These are phyloP conservation scores for Amazona guildingii DNA, from an alignment of 2,113 vertebrate genomes.

Conservation along the genomic window DNA sequence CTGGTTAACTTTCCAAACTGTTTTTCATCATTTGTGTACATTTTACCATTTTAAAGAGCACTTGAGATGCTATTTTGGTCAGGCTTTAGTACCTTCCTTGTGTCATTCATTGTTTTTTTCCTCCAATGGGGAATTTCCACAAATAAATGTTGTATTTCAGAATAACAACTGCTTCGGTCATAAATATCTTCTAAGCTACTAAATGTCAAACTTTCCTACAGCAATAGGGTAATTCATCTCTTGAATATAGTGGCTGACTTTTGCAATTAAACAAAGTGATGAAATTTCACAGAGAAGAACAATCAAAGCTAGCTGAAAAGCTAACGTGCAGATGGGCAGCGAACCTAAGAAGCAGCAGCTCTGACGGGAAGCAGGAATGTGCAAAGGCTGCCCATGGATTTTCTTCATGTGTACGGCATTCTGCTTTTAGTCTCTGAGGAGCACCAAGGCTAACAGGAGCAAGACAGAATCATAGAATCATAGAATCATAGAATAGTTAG, in stretches of 20 bases:
- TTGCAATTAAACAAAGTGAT: constrained; percentile 29
- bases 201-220: not conserved
- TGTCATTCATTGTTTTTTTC: not conserved
- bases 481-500: no score
- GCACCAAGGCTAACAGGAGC: not conserved
- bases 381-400: not conserved
- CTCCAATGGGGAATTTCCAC: not conserved
- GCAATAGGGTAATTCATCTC: not conserved
- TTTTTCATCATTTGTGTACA: constrained; percentile 8
- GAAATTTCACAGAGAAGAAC: not conserved
- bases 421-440: not conserved
- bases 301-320: not conserved
- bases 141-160: constrained; percentile 20
- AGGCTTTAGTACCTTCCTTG: not conserved
- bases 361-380: not conserved
- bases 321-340: not conserved
- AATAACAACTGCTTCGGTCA: constrained; percentile 2
- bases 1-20: constrained; percentile 1
- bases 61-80: not conserved
- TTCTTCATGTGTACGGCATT: not conserved
- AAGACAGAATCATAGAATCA: not conserved
- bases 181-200: constrained; percentile 11
- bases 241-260: not conserved
- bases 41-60: not conserved
- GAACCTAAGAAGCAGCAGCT: not conserved